Percentiles rank a stretch among this genome's conserved stretches.
Evolutionary conservation across 2,113 vertebrate species (phyloP).

Genomic region (Clinocottus analis): DNA sequence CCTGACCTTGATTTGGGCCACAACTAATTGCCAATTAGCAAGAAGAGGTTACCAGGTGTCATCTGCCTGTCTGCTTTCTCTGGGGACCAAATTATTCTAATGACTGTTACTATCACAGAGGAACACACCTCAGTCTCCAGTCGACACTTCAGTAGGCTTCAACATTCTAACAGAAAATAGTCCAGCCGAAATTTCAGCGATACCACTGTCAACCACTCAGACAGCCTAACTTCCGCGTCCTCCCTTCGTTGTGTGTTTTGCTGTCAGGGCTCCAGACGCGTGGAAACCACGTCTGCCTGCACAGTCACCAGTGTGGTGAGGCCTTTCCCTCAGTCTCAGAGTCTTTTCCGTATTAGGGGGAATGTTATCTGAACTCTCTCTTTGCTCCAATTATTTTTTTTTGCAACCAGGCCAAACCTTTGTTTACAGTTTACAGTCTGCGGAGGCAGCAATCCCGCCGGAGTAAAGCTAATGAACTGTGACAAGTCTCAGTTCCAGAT

Average conservation of each 20-base stretch:
- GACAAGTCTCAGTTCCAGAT: slow-evolving; percentile 70
- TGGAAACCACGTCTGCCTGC: neutral
- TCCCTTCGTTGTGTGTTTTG: slow-evolving; percentile 12
- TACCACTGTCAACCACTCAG: slow-evolving; percentile 18
- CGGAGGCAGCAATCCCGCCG: slow-evolving; percentile 33
- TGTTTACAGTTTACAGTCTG: slow-evolving; percentile 54
- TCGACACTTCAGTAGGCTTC: slow-evolving; percentile 26
- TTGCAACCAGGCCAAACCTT: slow-evolving; percentile 38
- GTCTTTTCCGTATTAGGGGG: slow-evolving; percentile 9
- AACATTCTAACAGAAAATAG: slow-evolving; percentile 48
- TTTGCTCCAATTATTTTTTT: slow-evolving; percentile 15
- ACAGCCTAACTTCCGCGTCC: neutral
- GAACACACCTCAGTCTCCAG: slow-evolving; percentile 39
- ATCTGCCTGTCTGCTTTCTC: slow-evolving; percentile 13
- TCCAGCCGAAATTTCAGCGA: slow-evolving; percentile 50
- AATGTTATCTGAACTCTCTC: slow-evolving; percentile 35
- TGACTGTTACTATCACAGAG: slow-evolving; percentile 26
- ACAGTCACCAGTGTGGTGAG: neutral
- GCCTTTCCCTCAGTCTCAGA: neutral
- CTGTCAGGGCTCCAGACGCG: slow-evolving; percentile 7
- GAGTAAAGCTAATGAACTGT: slow-evolving; percentile 71
- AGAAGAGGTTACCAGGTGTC: neutral
- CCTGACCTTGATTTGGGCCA: neutral
- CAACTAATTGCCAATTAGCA: slow-evolving; percentile 1
- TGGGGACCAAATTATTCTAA: slow-evolving; percentile 36